A percentile compares a stretch with the other conserved stretches of the same genome.
Conservation (phyloP, 2,113 vertebrate species). For the Siphamia tubifer region DNA sequence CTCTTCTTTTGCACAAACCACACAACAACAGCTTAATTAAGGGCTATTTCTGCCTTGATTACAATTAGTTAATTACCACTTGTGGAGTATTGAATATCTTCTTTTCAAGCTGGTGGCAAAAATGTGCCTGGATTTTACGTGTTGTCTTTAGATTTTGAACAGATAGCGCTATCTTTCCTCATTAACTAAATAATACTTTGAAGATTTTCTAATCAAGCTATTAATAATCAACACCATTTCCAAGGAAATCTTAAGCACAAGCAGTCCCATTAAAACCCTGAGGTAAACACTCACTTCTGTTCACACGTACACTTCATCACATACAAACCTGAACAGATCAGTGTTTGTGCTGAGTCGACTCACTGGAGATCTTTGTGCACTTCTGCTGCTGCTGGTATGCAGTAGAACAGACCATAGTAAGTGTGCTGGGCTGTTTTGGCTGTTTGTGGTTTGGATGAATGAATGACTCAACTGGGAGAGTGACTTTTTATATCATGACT, state of each 20-base stretch:
- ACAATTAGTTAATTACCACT: conserved; percentile 51
- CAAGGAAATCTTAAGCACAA: conserved; percentile 10
- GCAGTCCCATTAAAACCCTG: neutral
- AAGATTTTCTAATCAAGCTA: conserved; percentile 52
- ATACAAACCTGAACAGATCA: conserved; percentile 33
- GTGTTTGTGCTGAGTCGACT: conserved; percentile 33
- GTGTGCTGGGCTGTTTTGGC: conserved; percentile 32
- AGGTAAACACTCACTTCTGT: conserved; percentile 6
- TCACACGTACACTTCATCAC: neutral
- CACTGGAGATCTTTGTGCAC: conserved; percentile 56
- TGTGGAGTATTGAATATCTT: conserved; percentile 44
- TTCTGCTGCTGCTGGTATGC: conserved; percentile 13
- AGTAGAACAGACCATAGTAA: neutral
- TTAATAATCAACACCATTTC: conserved; percentile 29
- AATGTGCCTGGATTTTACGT: conserved; percentile 3
- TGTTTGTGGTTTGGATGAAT: conserved; percentile 47
- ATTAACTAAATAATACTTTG: conserved; percentile 50
- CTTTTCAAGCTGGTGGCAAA: conserved; percentile 24
- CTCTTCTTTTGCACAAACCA: no score
- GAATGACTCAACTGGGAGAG: neutral
- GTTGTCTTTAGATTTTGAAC: conserved; percentile 2
- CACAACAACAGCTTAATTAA: conserved; percentile 35
- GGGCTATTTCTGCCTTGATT: conserved; percentile 40
- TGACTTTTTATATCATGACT: no score
- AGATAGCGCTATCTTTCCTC: neutral